phyloP scores from a whole-genome alignment of 2,888 invertebrate genomes.

The Villa cingulata region DNA sequence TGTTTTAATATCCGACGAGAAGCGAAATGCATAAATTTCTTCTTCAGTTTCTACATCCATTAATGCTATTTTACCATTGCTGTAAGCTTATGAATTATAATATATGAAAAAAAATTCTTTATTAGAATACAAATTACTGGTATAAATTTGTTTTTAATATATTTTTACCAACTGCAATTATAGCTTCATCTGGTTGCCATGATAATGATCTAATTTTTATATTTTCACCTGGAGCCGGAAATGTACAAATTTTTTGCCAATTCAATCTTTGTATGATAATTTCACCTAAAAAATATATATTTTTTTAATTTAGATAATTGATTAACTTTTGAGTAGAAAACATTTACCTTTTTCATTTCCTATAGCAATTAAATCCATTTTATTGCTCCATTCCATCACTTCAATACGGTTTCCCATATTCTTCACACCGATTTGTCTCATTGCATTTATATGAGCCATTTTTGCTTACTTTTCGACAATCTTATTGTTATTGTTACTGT shows the following conservation, averaged over 20 bases:
- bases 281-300: slow-evolving; percentile 48
- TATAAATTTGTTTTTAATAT: background rate
- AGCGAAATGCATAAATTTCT: slow-evolving; percentile 50
- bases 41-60: slow-evolving; percentile 80
- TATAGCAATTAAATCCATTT: slow-evolving; percentile 82
- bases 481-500: no score
- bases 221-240: slow-evolving; percentile 63
- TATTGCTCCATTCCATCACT: slow-evolving; percentile 84
- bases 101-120: slow-evolving; percentile 9
- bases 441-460: slow-evolving; percentile 31
- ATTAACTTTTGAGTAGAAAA: background rate
- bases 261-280: slow-evolving; percentile 76
- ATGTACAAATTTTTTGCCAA: slow-evolving; percentile 86
- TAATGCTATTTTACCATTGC: slow-evolving; percentile 54
- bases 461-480: background rate
- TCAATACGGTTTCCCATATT: slow-evolving; percentile 44
- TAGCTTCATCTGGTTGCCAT: slow-evolving; percentile 93
- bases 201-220: slow-evolving; percentile 62
- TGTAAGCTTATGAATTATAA: slow-evolving; percentile 54
- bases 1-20: slow-evolving; percentile 52
- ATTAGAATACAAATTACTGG: background rate
- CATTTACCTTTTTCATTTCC: slow-evolving; percentile 65
- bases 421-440: slow-evolving; percentile 32
- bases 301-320: background rate
- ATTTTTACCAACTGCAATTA: slow-evolving; percentile 41